Evolutionary conservation across 2,888 invertebrate species (phyloP).

Genomic region (Melangyna quadrimaculata): DNA sequence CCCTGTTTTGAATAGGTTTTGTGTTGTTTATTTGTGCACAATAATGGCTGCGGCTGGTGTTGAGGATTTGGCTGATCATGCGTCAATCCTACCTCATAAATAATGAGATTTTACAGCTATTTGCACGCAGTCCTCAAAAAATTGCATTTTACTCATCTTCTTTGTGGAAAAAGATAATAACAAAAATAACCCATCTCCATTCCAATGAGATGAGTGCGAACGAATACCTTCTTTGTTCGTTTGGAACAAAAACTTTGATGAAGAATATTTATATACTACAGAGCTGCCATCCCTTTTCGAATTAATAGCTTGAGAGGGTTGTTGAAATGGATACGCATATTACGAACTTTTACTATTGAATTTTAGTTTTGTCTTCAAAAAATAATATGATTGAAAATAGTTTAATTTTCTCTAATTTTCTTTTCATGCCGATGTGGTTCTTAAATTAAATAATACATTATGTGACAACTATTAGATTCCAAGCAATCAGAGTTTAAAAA

Average conservation of each 20-base stretch:
- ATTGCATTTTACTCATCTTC: slow-evolving; percentile 15
- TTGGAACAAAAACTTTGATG: slow-evolving; percentile 31
- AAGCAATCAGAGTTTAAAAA: too few species aligned
- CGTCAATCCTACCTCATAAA: slow-evolving; percentile 66
- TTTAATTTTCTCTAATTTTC: too few species aligned
- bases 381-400: too few species aligned
- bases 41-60: slow-evolving; percentile 64
- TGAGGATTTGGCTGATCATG: slow-evolving; percentile 67
- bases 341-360: neutral
- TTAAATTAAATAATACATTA: too few species aligned
- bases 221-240: slow-evolving; percentile 6
- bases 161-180: slow-evolving; percentile 45
- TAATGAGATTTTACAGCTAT: slow-evolving; percentile 55
- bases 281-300: too few species aligned
- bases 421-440: too few species aligned
- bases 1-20: slow-evolving; percentile 37
- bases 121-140: neutral
- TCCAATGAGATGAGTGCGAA: slow-evolving; percentile 44
- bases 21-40: slow-evolving; percentile 57
- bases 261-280: neutral
- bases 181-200: slow-evolving; percentile 6
- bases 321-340: neutral
- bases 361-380: neutral
- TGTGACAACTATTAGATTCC: too few species aligned
- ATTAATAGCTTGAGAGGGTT: neutral